Conservation (phyloP, 2,888 invertebrate genomes). For the Eurois occulta region DNA sequence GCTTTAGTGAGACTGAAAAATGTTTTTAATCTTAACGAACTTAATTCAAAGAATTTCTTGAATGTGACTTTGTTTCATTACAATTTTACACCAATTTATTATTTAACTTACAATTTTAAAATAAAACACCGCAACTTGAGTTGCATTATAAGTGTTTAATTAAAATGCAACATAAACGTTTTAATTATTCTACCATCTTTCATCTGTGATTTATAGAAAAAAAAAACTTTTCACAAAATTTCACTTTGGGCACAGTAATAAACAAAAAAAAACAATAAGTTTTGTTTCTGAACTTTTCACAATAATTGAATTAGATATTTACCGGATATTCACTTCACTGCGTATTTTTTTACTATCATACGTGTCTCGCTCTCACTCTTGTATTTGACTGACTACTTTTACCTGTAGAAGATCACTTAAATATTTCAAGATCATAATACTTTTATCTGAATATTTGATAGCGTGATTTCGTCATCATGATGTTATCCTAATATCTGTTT, state of each 20-base stretch:
- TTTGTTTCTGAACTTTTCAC: background rate
- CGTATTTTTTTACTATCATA: no score
- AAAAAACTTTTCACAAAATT: background rate
- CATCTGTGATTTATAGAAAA: background rate
- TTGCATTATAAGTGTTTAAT: background rate
- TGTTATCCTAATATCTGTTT: background rate
- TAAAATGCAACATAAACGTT: background rate
- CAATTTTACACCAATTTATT: background rate
- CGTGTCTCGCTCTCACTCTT: no score
- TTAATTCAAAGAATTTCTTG: background rate
- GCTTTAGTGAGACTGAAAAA: background rate
- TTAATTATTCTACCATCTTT: background rate
- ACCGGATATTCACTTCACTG: background rate
- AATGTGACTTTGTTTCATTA: conserved; percentile 1
- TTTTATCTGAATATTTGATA: conserved; percentile 10
- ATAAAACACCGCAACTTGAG: background rate
- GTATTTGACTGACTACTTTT: background rate
- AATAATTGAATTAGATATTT: conserved; percentile 4
- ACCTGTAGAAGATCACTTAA: background rate
- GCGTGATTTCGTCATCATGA: background rate
- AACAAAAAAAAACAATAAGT: background rate
- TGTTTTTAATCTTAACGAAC: background rate
- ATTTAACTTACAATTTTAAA: background rate
- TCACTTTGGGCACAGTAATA: background rate
- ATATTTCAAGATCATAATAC: conserved; percentile 2